phyloP scores from a whole-genome alignment of 2,888 invertebrate genomes.

The Amiota mariae region DNA sequence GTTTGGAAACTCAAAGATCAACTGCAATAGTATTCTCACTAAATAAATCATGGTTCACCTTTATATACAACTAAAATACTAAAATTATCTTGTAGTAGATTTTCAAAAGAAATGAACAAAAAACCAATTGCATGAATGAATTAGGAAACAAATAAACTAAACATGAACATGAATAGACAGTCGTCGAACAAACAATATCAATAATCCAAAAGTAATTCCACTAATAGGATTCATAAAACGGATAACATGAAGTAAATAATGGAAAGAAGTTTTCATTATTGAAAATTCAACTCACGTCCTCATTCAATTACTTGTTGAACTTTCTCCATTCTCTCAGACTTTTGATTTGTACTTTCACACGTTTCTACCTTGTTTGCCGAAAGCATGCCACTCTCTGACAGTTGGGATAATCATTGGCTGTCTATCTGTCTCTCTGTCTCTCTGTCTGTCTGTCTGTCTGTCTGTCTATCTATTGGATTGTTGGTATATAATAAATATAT shows the following conservation, averaged over 20 bases:
- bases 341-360: background rate
- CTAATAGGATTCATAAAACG: conserved; percentile 68
- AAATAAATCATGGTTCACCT: too few relatives aligned
- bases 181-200: conserved; percentile 38
- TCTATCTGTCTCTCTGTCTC: conserved; percentile 16
- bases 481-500: too few relatives aligned
- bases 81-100: too few relatives aligned
- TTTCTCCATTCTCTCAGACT: conserved; percentile 44
- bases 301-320: conserved; percentile 72
- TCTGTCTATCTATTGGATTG: background rate
- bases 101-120: too few relatives aligned
- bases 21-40: too few relatives aligned
- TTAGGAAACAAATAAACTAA: too few relatives aligned
- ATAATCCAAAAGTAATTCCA: conserved; percentile 59
- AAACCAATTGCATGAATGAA: too few relatives aligned
- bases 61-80: too few relatives aligned
- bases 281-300: conserved; percentile 67
- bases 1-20: too few relatives aligned
- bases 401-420: conserved; percentile 12
- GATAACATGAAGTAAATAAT: conserved; percentile 67
- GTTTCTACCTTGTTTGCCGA: too few relatives aligned
- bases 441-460: background rate
- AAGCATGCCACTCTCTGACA: background rate
- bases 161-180: too few relatives aligned
- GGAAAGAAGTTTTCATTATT: conserved; percentile 56